A percentile compares a stretch with the other conserved stretches of the same genome.
phyloP scores from a whole-genome alignment of 2,888 invertebrate genomes.

The Eupithecia dodoneata region DNA sequence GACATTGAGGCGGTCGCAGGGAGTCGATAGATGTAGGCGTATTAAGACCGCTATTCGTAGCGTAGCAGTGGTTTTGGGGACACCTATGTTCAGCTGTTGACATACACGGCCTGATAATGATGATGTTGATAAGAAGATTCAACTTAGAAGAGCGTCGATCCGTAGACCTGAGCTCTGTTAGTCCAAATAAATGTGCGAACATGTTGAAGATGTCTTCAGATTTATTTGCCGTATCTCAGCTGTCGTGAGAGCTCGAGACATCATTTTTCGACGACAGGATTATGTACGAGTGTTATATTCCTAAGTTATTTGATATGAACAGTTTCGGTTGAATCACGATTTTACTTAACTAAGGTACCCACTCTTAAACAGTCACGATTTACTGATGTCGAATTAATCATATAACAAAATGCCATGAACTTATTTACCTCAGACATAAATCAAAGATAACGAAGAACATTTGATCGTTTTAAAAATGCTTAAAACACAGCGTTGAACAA shows the following conservation, averaged over 20 bases:
- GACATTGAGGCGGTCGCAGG: no score
- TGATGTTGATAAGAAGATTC: background rate
- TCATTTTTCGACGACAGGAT: slow-evolving; percentile 40
- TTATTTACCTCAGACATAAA: background rate
- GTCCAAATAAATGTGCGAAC: slow-evolving; percentile 22
- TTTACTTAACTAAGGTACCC: slow-evolving; percentile 36
- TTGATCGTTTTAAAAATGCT: background rate
- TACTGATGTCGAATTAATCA: slow-evolving; percentile 26
- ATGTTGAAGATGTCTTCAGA: slow-evolving; percentile 24
- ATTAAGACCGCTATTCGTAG: no score
- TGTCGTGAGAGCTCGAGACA: slow-evolving; percentile 27
- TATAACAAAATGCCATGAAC: background rate
- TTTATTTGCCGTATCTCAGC: slow-evolving; percentile 32
- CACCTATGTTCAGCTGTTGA: no score
- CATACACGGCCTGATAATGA: no score
- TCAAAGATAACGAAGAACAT: background rate
- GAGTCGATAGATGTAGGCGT: no score
- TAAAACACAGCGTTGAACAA: background rate
- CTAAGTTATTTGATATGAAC: background rate
- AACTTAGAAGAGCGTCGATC: background rate
- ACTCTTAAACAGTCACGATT: slow-evolving; percentile 38
- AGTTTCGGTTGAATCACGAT: slow-evolving; percentile 37
- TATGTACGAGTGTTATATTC: background rate
- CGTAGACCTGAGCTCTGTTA: background rate
- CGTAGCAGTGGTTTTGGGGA: no score